Base-by-base conservation (phyloP, 64 coral and sea anemone species). In the Platygyra sinensis region DNA sequence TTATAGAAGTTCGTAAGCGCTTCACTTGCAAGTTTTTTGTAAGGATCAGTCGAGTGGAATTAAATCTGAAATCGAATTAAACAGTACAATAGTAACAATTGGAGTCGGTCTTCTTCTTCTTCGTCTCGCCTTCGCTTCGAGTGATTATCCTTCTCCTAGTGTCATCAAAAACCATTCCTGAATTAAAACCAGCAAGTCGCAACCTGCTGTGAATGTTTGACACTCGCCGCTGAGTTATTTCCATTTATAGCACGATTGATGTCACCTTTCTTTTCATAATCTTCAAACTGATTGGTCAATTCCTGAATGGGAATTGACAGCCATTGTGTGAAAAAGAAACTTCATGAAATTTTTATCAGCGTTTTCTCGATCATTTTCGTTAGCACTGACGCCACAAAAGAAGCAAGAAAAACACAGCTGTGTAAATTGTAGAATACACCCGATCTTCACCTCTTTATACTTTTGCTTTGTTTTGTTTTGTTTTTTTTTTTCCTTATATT, bases 11-110 rank as follows among this genome's bases (percentile, higher is more conserved):
- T 19, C 9, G 36, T 20, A 50, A 77, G 32, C 74, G 74, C 52
- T 46, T 77, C 20, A n/a, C 20, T 11, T 42, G 36, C 8, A 46
- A 38, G 74, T 77, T n/a, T 50, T 42, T 77, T 46, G 32, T 77
- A 50, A 77, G 2, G n/a, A 27, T 69, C 65, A 11, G 77, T 57
- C 22, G 50, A 79, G 10, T 15, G 55, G 42, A 67, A 67, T 46
- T 12, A 49, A 83, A 38, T 25, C 20, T 62, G 10, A 3, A 55
- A 79, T 79, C 25, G 25, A 25, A 67, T 30, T 55, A 38, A 79
- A 79, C 78, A 62, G 59, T 83, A 42, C 60, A 83, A 83, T 83
- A 83, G 30, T 83, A 83, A 83, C 80, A 83, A 83, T 63, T 67
- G 80, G 9, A 24, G 80, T 19, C 8, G 19, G 30, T 25, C 24